Evolutionary conservation across 92 coral and sea anemone species (phyloP), one percentile per base, ranked within the genome.

Genomic region (Zoanthus sansibaricus): DNA sequence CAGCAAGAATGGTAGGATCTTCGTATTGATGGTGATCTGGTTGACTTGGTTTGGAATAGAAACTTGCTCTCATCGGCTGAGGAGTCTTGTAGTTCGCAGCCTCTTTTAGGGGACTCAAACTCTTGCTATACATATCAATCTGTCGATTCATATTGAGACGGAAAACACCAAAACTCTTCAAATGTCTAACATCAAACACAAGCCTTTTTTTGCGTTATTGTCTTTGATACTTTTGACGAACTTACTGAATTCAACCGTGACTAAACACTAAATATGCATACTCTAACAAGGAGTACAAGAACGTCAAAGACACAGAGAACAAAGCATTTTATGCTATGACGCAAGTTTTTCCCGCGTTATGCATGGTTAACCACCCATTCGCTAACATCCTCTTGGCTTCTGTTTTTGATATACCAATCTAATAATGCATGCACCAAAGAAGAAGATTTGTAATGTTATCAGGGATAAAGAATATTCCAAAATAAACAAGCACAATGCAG

Each of bases 11-110:
- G 14, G 44, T 10, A 0, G 85, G 74, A 37, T 80, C 85, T 62
- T 80, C 85, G 21, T 80, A 80, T 9, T 66, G 85, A 48, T 80
- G 85, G 4, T 66, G 58, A 20, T 80, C 75, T 11, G 85, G 11
- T 14, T 64, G 59, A 47, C 20, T 62, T 9, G 85, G 73, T 46
- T 66, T 80, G 2, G 73, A 25, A 30, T 66, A 46, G 25, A 76
- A 76, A 49, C 45, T 67, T 42, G 85, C 85, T 49, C 75, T 80
- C 73, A 80, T 12, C 45, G 75, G 85, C 46, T 52, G 6, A 0
- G 84, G 14, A 15, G 75, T 64, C 6, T 67, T 80, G 73, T 64
- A 80, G 31, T 80, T 66, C 5, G 54, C 75, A 46, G 25, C 31
- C 9, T 80, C 85, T 20, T 80, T 80, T 13, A 80, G 56, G 12